A percentile compares a stretch with the other conserved stretches of the same genome.
These are phyloP conservation scores for Hedya salicella DNA, from an alignment of 2,888 invertebrate species.

Conservation along the genomic window DNA sequence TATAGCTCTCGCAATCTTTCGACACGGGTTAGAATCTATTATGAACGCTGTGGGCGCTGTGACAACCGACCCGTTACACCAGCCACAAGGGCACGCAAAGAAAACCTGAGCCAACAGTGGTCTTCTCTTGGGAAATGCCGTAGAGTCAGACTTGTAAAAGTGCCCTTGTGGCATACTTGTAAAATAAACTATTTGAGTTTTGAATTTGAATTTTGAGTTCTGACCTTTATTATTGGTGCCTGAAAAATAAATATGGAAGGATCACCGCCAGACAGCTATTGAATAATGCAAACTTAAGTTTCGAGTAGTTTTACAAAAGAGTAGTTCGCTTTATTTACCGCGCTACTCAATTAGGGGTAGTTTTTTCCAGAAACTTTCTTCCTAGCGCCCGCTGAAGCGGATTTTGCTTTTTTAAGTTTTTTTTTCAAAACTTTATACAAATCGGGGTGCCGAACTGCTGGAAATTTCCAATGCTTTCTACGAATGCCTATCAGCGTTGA, in stretches of 20 bases:
- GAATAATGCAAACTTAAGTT: constrained; percentile 29
- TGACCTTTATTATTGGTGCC: not conserved
- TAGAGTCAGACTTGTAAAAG: no score
- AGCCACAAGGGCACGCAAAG: no score
- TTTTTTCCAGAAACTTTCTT: constrained; percentile 34
- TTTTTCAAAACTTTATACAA: constrained; percentile 44
- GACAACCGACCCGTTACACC: no score
- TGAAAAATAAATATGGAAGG: not conserved
- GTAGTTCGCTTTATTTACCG: constrained; percentile 35
- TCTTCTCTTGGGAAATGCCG: no score
- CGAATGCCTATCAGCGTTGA: constrained; percentile 48
- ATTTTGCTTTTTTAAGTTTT: constrained; percentile 27
- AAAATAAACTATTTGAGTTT: no score
- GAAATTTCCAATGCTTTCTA: constrained; percentile 41
- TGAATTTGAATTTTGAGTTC: no score
- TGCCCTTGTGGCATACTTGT: no score
- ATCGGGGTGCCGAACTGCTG: constrained; percentile 44
- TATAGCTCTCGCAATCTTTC: no score
- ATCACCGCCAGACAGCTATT: constrained; percentile 11
- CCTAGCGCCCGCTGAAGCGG: constrained; percentile 23
- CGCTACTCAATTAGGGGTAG: constrained; percentile 40
- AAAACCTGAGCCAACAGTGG: no score
- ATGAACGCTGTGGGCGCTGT: no score
- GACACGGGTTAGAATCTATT: no score
- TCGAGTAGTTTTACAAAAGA: constrained; percentile 34